Conservation (phyloP, 2,113 vertebrate species). For the Corythornis madagascariensis region DNA sequence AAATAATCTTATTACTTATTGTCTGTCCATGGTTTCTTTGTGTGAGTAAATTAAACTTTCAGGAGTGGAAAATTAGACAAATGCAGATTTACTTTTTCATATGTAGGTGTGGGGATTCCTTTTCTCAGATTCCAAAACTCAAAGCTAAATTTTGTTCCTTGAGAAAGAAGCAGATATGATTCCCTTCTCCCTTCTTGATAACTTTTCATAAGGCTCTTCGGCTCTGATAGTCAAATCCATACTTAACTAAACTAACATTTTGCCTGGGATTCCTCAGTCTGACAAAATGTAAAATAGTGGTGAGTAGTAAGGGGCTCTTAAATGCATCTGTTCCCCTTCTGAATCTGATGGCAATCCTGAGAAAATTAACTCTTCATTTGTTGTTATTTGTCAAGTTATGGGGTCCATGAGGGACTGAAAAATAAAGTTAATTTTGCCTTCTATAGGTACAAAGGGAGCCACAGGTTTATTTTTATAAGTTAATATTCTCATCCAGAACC, state of each 20-base stretch:
- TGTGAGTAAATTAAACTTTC: background rate
- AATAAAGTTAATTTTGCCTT: background rate
- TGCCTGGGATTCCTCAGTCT: background rate
- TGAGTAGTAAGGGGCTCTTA: background rate
- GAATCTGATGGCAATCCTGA: background rate
- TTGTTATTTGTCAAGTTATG: background rate
- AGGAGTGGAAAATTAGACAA: background rate
- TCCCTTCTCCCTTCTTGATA: background rate
- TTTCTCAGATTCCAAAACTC: background rate
- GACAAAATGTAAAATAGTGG: background rate
- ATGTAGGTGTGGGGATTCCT: background rate
- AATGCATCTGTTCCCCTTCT: background rate
- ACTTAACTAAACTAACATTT: background rate
- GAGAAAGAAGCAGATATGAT: background rate
- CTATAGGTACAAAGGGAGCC: background rate
- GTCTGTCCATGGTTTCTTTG: background rate
- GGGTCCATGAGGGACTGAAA: background rate
- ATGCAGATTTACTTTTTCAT: background rate
- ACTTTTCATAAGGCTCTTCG: background rate
- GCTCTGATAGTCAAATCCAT: constrained; percentile 12
- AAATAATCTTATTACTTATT: background rate
- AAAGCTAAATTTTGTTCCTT: background rate
- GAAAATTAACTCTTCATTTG: background rate
- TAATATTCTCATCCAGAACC: background rate
- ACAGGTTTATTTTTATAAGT: background rate